Percentiles rank a stretch among this genome's conserved stretches.
These are phyloP conservation scores for Chaunax sp. DNA, from an alignment of 2,797 vertebrate species.

Conservation along the genomic window DNA sequence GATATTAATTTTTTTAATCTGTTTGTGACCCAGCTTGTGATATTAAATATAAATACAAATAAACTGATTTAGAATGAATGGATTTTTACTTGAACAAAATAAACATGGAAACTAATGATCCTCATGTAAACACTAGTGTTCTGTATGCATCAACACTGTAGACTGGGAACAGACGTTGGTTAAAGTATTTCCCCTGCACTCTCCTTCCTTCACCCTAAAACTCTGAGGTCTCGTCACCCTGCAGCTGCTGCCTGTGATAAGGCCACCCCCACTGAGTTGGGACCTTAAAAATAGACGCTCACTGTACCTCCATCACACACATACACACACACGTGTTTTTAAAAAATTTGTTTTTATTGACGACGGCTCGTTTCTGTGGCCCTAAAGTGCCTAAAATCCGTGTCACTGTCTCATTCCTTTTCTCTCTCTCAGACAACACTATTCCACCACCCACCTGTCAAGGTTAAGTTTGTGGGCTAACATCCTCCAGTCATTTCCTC, in stretches of 20 bases:
- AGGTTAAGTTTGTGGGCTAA: constrained; percentile 96
- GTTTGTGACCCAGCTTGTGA: too few species aligned
- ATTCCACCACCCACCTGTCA: constrained; percentile 89
- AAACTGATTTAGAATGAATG: too few species aligned
- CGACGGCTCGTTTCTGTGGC: constrained; percentile 10
- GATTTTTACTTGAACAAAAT: not conserved
- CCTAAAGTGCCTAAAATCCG: not conserved
- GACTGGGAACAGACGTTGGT: constrained; percentile 4
- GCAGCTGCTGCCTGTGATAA: constrained; percentile 82
- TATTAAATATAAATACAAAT: too few species aligned
- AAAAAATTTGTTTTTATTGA: too few species aligned
- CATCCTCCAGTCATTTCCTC: constrained; percentile 98
- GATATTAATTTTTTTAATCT: not conserved
- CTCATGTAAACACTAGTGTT: not conserved
- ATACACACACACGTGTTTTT: constrained; percentile 5
- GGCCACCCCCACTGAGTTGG: constrained; percentile 72
- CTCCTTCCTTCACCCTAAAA: constrained; percentile 49
- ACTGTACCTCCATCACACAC: constrained; percentile 55
- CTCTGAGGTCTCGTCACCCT: constrained; percentile 70
- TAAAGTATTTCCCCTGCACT: constrained; percentile 19
- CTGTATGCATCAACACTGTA: constrained; percentile 15
- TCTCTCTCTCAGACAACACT: too few species aligned
- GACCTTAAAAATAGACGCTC: constrained; percentile 73
- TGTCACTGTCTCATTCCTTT: constrained; percentile 28
- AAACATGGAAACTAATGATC: not conserved